phyloP scores from a whole-genome alignment of 2,797 vertebrate genomes.

The Ateles fusciceps region DNA sequence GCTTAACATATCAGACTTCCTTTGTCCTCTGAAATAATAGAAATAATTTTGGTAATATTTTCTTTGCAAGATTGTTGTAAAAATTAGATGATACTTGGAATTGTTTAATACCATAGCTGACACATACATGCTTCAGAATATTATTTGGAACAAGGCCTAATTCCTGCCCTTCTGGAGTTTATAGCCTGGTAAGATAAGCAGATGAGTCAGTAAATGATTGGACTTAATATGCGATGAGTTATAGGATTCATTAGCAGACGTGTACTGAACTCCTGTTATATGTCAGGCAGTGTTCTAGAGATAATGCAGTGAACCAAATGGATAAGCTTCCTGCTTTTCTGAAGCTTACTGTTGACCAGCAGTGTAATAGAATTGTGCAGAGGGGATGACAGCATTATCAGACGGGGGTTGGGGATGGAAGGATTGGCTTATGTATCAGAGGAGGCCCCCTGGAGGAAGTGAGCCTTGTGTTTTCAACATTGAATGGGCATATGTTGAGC shows the following conservation, averaged over 20 bases:
- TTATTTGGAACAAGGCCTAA: background rate
- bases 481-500: background rate
- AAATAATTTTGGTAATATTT: background rate
- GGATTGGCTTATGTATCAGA: too few relatives aligned
- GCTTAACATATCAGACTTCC: background rate
- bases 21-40: background rate
- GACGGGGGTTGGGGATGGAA: background rate
- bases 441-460: background rate
- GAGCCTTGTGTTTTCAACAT: background rate
- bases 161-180: background rate
- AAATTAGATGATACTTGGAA: background rate
- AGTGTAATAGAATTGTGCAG: background rate
- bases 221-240: accelerated
- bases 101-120: background rate
- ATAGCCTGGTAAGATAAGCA: background rate
- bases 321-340: background rate
- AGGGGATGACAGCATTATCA: accelerated
- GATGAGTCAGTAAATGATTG: background rate
- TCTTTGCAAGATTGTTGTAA: background rate
- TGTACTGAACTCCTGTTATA: background rate
- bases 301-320: background rate
- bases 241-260: background rate
- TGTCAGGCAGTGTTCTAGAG: background rate
- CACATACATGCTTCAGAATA: background rate
- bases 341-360: background rate